These are phyloP conservation scores for Gyrodactylus salaris DNA, from an alignment of 1,140 invertebrate genomes.

Conservation along the genomic window DNA sequence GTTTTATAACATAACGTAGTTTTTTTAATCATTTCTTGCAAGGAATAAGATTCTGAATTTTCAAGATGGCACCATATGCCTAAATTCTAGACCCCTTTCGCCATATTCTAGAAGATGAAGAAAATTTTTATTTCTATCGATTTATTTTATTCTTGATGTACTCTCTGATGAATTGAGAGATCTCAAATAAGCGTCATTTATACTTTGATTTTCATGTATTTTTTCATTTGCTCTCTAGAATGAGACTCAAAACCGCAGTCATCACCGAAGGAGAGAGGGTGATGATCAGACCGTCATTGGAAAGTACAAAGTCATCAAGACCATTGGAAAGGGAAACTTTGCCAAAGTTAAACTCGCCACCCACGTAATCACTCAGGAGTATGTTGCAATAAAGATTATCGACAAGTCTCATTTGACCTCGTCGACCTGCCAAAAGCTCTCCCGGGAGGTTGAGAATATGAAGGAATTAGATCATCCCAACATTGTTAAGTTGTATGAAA, in stretches of 20 bases:
- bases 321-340: constrained; percentile 98
- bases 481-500: constrained; percentile 97
- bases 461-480: constrained; percentile 99
- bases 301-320: constrained; percentile 92
- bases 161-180: no score
- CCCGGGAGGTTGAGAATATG: constrained; percentile 90
- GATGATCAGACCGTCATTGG: constrained; percentile 21
- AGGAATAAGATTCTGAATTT: no score
- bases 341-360: constrained; percentile 97
- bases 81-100: no score
- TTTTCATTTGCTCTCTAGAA: no score
- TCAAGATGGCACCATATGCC: no score
- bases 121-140: no score
- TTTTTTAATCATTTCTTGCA: no score
- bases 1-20: no score
- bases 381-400: constrained; percentile 80
- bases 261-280: neutral
- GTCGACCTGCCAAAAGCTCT: constrained; percentile 43
- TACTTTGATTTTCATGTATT: no score
- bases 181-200: no score
- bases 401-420: constrained; percentile 63
- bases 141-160: neutral
- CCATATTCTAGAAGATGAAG: no score
- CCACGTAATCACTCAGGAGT: constrained; percentile 89
- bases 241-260: neutral